Evolutionary conservation across 1,140 invertebrate species (phyloP).

Genomic region (Scaptomyza graminum): DNA sequence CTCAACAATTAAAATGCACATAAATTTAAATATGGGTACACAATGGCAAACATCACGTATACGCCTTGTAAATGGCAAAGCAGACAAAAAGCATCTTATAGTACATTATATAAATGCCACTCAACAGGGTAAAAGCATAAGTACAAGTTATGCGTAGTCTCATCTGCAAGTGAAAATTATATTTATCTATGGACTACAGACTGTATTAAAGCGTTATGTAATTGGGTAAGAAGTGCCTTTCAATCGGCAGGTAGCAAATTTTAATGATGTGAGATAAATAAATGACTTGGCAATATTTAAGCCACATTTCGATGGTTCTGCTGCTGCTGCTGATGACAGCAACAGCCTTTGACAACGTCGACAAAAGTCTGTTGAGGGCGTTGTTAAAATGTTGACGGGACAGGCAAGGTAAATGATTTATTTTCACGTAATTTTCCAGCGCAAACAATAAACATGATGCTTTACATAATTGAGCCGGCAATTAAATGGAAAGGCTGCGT

Average conservation of each 20-base stretch:
- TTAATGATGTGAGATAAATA: constrained; percentile 82
- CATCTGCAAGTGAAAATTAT: constrained; percentile 2
- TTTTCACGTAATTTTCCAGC: constrained; percentile 75
- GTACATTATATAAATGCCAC: constrained; percentile 8
- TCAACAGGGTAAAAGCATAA: not conserved
- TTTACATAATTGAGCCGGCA: constrained; percentile 78
- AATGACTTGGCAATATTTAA: constrained; percentile 83
- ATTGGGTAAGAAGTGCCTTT: not conserved
- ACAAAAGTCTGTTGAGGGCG: constrained; percentile 40
- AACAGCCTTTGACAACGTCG: constrained; percentile 57
- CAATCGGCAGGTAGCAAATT: constrained; percentile 75
- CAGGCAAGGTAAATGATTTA: constrained; percentile 76
- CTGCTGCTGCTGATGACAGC: constrained; percentile 35
- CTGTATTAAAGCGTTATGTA: not conserved
- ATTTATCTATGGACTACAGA: not conserved
- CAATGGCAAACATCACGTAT: constrained; percentile 46
- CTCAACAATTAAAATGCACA: constrained; percentile 79
- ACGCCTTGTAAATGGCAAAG: constrained; percentile 19
- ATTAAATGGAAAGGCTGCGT: constrained; percentile 68
- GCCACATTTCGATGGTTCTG: constrained; percentile 56
- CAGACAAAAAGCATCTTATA: constrained; percentile 3
- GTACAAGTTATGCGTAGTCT: not conserved
- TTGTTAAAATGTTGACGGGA: constrained; percentile 69
- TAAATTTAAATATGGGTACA: constrained; percentile 64
- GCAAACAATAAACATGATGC: constrained; percentile 76